phyloP scores from a whole-genome alignment of 2,113 vertebrate species.

The Martes martes region DNA sequence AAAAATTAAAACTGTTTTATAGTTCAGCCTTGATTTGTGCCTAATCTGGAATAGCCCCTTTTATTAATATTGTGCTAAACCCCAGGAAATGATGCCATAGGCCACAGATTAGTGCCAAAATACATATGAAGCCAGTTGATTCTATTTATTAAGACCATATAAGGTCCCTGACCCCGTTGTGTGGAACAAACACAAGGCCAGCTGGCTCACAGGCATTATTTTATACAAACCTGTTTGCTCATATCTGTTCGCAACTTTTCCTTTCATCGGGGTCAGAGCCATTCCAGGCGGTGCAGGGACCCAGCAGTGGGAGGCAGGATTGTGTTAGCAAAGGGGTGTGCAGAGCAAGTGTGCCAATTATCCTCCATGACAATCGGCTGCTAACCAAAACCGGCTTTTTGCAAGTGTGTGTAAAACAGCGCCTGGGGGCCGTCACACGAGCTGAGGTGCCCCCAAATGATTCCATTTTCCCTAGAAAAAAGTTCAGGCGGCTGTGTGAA shows the following conservation, averaged over 20 bases:
- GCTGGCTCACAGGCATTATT: constrained; percentile 77
- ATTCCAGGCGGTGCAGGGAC: not conserved
- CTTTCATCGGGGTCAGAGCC: constrained; percentile 71
- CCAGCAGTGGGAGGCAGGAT: not conserved
- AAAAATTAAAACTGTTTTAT: constrained; percentile 67
- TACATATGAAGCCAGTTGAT: constrained; percentile 81
- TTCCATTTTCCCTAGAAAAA: not conserved
- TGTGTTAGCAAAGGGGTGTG: constrained; percentile 26
- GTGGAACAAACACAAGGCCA: constrained; percentile 73
- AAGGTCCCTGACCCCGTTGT: constrained; percentile 76
- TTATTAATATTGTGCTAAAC: constrained; percentile 84
- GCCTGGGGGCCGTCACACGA: constrained; percentile 57
- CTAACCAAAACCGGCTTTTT: constrained; percentile 65
- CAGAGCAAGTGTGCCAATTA: constrained; percentile 4
- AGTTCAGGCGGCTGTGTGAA: constrained; percentile 37
- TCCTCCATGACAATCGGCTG: not conserved
- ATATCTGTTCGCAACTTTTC: constrained; percentile 77
- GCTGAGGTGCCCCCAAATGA: not conserved
- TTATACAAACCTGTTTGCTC: constrained; percentile 70
- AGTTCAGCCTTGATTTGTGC: constrained; percentile 63
- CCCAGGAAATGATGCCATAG: constrained; percentile 85
- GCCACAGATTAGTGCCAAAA: constrained; percentile 84
- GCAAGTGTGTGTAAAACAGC: not conserved
- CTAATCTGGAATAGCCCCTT: constrained; percentile 77
- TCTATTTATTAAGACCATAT: constrained; percentile 84